Evolutionary conservation across 2,797 vertebrate genomes (phyloP), one percentile per base, ranked within the genome.

Genomic region (Myotis pilosus): DNA sequence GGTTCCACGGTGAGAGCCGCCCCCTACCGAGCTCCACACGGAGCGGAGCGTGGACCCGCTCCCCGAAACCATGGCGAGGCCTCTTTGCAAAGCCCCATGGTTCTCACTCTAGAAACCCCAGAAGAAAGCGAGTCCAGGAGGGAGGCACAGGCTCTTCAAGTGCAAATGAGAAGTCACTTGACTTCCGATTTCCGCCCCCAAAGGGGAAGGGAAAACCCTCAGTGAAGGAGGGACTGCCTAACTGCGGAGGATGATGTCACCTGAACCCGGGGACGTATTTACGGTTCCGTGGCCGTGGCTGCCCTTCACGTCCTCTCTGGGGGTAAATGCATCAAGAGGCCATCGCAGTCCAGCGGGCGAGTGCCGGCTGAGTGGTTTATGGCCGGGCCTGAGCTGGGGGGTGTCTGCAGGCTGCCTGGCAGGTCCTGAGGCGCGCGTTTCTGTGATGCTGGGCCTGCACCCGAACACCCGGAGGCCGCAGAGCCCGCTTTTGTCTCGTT

Each of bases 351-450:
- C 76, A 91, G 80, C 84, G 1, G 0, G 44, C 49, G 85, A 97
- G 98, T 97, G 98, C 92, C 4, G 95, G 80, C 86, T 97, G 98
- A 98, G 96, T 62, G 0, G 81, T 98, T 97, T 94, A 96, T 8
- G 23, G 51, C 69, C 38, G 36, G 55, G 92, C 82, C 0, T 2
- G 94, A 10, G 62, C 22, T 0, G 25, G 76, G 55, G 85, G 75
- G 87, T 93, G 84, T 33, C n/a, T 25, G 86, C 87, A 68, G n/a
- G 71, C n/a, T 6, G 62, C 23, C 71, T 96, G 97, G 95, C 97
- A 92, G 83, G 75, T 83, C 91, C 82, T 91, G 79, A 72, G 66
- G 19, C 0, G 3, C 72, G 57, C n/a, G 64, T 57, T 64, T 93
- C 84, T n/a, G 23, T 33, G 86, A 83, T 4, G 71, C 69, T 5